These are phyloP conservation scores for Phaethornis superciliosus DNA, from an alignment of 2,113 vertebrate species.

Conservation along the genomic window DNA sequence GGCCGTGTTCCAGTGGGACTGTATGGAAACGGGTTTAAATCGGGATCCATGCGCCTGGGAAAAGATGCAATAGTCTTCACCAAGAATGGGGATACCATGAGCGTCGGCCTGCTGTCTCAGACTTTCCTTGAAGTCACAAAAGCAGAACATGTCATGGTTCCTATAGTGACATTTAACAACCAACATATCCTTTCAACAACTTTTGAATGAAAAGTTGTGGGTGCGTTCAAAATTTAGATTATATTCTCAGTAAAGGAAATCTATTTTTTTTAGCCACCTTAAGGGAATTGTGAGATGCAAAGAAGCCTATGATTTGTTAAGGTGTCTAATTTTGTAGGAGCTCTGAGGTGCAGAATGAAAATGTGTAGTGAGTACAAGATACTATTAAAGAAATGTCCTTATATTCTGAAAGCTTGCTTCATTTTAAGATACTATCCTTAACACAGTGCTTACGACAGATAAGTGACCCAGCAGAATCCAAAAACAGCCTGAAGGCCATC, in stretches of 20 bases:
- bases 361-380: background rate
- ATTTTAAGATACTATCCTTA: slow-evolving; percentile 67
- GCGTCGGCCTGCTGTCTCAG: slow-evolving; percentile 94
- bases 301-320: background rate
- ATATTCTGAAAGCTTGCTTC: background rate
- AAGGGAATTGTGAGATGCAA: background rate
- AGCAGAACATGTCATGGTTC: slow-evolving; percentile 88
- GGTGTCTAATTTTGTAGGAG: background rate
- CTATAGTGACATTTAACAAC: slow-evolving; percentile 79
- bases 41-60: slow-evolving; percentile 95
- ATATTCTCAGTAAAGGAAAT: background rate
- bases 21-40: slow-evolving; percentile 98
- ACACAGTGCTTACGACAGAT: slow-evolving; percentile 77
- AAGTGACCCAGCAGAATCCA: slow-evolving; percentile 73
- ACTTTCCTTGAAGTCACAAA: slow-evolving; percentile 84
- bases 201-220: background rate
- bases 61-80: slow-evolving; percentile 94
- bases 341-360: background rate
- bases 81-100: slow-evolving; percentile 82
- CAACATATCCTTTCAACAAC: slow-evolving; percentile 85
- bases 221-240: background rate
- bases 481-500: slow-evolving; percentile 86
- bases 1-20: slow-evolving; percentile 88
- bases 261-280: background rate
- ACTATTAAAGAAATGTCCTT: background rate